Base-by-base conservation (phyloP, 2,113 vertebrate species). In the Tragelaphus strepsiceros region DNA sequence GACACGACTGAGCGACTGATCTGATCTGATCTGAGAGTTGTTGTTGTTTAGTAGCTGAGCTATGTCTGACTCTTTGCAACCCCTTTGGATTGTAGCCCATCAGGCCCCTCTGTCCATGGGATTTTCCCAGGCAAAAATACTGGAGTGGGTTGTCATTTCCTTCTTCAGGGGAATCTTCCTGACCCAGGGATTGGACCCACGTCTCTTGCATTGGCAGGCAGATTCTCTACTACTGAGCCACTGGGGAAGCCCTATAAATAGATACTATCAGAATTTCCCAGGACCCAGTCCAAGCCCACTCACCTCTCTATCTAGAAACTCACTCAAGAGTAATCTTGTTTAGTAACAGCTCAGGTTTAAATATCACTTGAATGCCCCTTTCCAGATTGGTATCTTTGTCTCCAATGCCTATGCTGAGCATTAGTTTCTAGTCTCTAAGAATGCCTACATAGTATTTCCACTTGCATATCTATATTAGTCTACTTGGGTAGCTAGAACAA, bases 211-310 rank as follows among this genome's bases (percentile, higher is more conserved):
- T 15, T 77, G 12, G 39, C 13, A 43, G 39, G 6, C 22, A 77
- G 22, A 26, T 43, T 77, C 39, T 43, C 24, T 77, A 77, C 39
- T 22, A 43, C 39, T 43, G 71, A 77, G 39, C 39, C 39, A 15
- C 39, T 26, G 24, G 6, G 6, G 21, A 77, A 77, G 71, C 6
- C 71, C n/a, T 56, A 12, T 39, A 39, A 77, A 7, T 43, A 83
- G 5, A 21, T 91, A 7, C 2, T 39, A 3, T 43, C 24, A 26
- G 24, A 8, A 1, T 51, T 51, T 54, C 4, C 3, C 32, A 7
- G 30, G 5, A 32, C 12, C 13, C 17, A 54, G 3, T 24, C 14
- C 16, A 0, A 53, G 6, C 7, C 28, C 28, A 26, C 0, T 87
- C 4, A 49, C 28, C 28, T 78, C 28, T 85, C 22, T 10, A 2